Base-by-base conservation (phyloP, 2,797 vertebrate genomes). In the Megalops cyprinoides region DNA sequence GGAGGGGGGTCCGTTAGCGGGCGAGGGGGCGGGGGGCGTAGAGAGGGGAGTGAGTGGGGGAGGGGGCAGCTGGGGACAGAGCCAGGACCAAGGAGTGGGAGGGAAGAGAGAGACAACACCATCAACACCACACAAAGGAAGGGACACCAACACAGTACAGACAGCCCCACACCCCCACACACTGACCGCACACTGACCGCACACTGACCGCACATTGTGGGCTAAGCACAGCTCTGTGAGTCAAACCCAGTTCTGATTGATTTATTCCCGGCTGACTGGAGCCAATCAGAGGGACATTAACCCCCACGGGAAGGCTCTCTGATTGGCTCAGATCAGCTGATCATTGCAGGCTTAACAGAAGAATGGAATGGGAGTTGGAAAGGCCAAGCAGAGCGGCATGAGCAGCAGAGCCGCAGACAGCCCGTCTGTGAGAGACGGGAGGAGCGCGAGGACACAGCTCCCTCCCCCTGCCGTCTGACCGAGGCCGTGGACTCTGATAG, bases 1-100 rank as follows among this genome's bases (percentile, higher is more conserved):
- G 94, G 96, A 97, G n/a, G 94, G 92, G 95, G 95, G 93, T 96
- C 96, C 95, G n/a, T 97, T 97, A 95, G 94, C 91, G 81, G 94
- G 93, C 85, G 93, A 94, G 79, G 95, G 93, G 88, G 92, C 88
- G 0, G 94, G 93, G 81, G 94, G 93, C 53, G 91, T 89, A 78
- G 90, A 91, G 89, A 93, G 90, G 75, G 94, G 94, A 81, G 92
- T 91, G 85, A 95, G 91, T 49, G 93, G 91, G 82, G 94, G 94
- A 77, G 95, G 92, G 67, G 92, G 93, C 82, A 93, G 93, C 94
- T 95, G 92, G 84, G 82, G 76, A 76, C 55, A 48, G 87, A 60
- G 81, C 37, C 49, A 67, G 31, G 75, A 81, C 28, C 25, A 74
- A 79, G 81, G 76, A 80, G 83, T 80, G 73, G 75, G 74, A 84